Conservation (phyloP, 2,797 vertebrate genomes). For the Mastacembelus armatus region DNA sequence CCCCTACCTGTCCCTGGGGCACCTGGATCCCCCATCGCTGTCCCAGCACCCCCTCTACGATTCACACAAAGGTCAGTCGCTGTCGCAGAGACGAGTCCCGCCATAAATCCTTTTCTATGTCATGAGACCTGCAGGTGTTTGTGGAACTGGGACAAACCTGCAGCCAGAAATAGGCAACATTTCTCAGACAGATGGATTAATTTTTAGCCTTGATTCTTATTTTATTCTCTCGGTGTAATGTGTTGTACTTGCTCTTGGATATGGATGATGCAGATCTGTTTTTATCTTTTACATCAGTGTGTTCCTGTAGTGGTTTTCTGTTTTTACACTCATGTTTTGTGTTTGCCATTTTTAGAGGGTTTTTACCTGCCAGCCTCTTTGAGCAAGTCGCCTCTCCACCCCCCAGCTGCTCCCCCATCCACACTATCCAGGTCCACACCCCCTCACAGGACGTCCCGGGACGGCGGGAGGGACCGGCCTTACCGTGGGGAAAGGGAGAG, state of each 20-base stretch:
- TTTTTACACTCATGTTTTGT: slow-evolving; percentile 16
- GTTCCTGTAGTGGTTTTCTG: background rate
- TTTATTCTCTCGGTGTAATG: background rate
- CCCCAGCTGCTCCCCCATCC: slow-evolving; percentile 83
- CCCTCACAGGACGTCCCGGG: slow-evolving; percentile 85
- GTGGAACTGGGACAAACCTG: slow-evolving; percentile 13
- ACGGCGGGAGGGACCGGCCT: slow-evolving; percentile 83
- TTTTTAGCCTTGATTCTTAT: background rate
- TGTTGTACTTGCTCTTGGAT: background rate
- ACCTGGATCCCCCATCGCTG: slow-evolving; percentile 92
- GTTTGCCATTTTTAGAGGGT: slow-evolving; percentile 84
- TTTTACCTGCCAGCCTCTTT: slow-evolving; percentile 90
- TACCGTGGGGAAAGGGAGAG: slow-evolving; percentile 81
- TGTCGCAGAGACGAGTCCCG: slow-evolving; percentile 21
- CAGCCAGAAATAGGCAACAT: background rate
- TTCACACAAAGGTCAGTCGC: slow-evolving; percentile 92
- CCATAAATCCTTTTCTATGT: slow-evolving; percentile 12
- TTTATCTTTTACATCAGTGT: slow-evolving; percentile 12
- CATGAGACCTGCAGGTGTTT: background rate
- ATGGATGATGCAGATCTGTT: slow-evolving; percentile 1
- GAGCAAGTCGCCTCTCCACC: slow-evolving; percentile 83
- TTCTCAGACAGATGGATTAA: background rate
- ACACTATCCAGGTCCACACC: slow-evolving; percentile 79
- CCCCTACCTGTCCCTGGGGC: slow-evolving; percentile 92
- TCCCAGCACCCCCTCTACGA: slow-evolving; percentile 93